phyloP scores from a whole-genome alignment of 2,113 vertebrate genomes.

The Hyla sarda region DNA sequence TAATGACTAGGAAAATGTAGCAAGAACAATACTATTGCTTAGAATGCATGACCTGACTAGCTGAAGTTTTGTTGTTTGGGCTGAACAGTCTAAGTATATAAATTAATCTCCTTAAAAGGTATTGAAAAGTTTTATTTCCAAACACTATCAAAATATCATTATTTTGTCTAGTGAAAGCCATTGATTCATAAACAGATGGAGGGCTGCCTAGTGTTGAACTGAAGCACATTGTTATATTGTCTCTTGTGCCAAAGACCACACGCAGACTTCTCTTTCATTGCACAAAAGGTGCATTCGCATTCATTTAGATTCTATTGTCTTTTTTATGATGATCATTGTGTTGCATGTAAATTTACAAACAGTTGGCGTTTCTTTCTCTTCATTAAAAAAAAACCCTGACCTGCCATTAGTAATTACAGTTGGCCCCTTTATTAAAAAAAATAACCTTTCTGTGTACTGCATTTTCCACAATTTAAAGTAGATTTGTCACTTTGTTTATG shows the following conservation, averaged over 20 bases:
- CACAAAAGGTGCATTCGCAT: conserved; percentile 19
- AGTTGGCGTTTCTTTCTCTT: background rate
- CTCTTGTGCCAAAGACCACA: conserved; percentile 28
- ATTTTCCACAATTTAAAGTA: background rate
- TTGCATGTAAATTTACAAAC: background rate
- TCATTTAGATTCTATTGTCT: background rate
- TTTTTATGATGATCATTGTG: background rate
- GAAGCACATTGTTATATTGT: conserved; percentile 40
- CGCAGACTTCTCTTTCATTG: conserved; percentile 1
- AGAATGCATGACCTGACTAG: conserved; percentile 10
- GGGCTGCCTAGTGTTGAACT: conserved; percentile 44
- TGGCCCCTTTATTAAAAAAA: background rate
- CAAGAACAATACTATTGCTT: conserved; percentile 1
- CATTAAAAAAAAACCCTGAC: background rate
- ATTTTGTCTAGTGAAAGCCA: conserved; percentile 54
- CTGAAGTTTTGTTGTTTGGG: conserved; percentile 20
- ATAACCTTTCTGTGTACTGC: background rate
- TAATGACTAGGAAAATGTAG: background rate
- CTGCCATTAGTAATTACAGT: background rate
- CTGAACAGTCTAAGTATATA: conserved; percentile 12
- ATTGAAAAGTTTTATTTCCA: conserved; percentile 29
- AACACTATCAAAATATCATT: conserved; percentile 44
- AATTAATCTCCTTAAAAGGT: conserved; percentile 50
- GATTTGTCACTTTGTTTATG: background rate
- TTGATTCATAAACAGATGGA: conserved; percentile 52